These are phyloP conservation scores for Sebastes wilsoni DNA, from an alignment of 2,797 vertebrate genomes.

Conservation along the genomic window DNA sequence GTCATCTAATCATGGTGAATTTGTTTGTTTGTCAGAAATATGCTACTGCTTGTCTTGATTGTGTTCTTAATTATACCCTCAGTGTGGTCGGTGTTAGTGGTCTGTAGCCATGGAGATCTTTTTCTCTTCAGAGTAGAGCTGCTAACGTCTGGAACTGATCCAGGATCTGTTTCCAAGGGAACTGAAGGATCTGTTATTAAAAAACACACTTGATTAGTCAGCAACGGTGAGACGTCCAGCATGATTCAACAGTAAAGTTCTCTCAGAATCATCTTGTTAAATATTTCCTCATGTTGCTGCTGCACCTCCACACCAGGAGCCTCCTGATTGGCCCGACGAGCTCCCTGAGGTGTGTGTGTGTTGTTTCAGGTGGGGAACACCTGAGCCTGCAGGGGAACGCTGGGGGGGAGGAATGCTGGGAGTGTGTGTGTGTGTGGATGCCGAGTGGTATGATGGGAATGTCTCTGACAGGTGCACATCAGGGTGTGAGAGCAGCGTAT, in stretches of 20 bases:
- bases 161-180: neutral
- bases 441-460: constrained; percentile 67
- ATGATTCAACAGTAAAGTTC: neutral
- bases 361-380: neutral
- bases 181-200: neutral
- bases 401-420: constrained; percentile 17
- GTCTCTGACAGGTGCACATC: constrained; percentile 50
- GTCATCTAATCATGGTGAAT: neutral
- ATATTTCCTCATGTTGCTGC: neutral
- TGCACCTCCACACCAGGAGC: neutral
- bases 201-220: neutral
- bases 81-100: too few species aligned
- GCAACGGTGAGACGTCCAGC: neutral
- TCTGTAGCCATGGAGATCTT: neutral
- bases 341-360: neutral
- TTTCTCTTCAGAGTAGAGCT: neutral
- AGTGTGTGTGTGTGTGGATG: neutral
- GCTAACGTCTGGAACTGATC: neutral
- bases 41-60: neutral
- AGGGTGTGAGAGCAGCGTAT: constrained; percentile 23
- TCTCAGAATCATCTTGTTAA: neutral
- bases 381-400: constrained; percentile 10
- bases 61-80: too few species aligned
- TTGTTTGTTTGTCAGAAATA: neutral
- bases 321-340: neutral